Evolutionary conservation across 2,888 invertebrate species (phyloP).

Genomic region (Chirona hameri): DNA sequence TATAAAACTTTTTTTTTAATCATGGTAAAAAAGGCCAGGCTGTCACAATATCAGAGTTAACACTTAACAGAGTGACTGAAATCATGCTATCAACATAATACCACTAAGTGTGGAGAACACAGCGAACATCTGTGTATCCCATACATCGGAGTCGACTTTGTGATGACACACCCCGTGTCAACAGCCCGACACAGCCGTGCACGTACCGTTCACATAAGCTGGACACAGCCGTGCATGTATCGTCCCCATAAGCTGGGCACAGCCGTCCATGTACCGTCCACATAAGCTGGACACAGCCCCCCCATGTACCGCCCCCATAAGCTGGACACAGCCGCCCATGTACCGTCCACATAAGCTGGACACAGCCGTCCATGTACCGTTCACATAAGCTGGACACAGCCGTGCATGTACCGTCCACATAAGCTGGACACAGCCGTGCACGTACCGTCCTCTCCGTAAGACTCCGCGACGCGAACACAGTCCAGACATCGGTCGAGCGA

Average conservation of each 20-base stretch:
- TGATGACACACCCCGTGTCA: too few species aligned
- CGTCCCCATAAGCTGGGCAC: neutral
- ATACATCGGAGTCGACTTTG: too few species aligned
- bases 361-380: neutral
- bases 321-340: neutral
- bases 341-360: neutral
- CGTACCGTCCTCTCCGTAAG: slow-evolving; percentile 51
- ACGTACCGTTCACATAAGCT: neutral
- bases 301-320: neutral
- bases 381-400: neutral
- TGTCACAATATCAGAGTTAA: too few species aligned
- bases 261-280: neutral
- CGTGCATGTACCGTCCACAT: too few species aligned
- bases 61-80: too few species aligned
- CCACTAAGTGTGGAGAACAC: too few species aligned
- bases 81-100: too few species aligned
- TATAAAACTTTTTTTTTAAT: too few species aligned
- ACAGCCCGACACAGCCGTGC: too few species aligned
- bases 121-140: too few species aligned
- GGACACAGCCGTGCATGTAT: neutral
- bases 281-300: too few species aligned
- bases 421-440: neutral
- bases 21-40: too few species aligned
- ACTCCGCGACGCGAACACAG: slow-evolving; percentile 51
- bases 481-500: slow-evolving; percentile 61